Evolutionary conservation across 2,797 vertebrate species (phyloP), one percentile per base, ranked within the genome.

Genomic region (Miichthys miiuy): DNA sequence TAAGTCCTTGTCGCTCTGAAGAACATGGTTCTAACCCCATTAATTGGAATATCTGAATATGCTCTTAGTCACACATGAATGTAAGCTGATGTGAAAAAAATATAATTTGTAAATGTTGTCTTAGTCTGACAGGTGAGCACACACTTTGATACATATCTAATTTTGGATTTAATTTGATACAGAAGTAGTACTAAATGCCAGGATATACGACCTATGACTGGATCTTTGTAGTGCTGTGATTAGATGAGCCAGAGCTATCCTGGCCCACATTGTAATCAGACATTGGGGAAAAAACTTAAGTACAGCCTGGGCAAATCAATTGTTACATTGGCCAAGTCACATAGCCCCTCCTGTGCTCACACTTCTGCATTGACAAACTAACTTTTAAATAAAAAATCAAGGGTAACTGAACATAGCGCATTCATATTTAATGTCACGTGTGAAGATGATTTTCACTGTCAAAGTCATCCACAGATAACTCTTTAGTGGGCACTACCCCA

Each of bases 11-110:
- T 58, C 2, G 1, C 69, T 61, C 63, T 21, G 66, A 61, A 60
- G 56, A 77, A 23, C 56, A n/a, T 17, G 30, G 34, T 42, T 67
- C 14, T 42, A 23, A 69, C 10, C 27, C 30, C 25, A 63, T 47
- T 42, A 44, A 71, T 51, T 20, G 1, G 38, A 60, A 71, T 62
- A 60, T 79, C 41, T 74, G 21, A 70, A 75, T 77, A 62, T 20
- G 41, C 63, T 72, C 48, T 48, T 25, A 65, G 68, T 68, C 57
- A 63, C 23, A 23, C 27, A 73, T 38, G 50, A 74, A 55, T 61
- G 55, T 21, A 27, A 55, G 34, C 21, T 58, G 18, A 47, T 13
- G 51, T 27, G 27, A n/a, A 68, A 41, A 41, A 72, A 64, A 80
- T 55, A 12, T 23, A 34, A 30, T 42, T 50, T 21, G 16, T 30